Conservation (phyloP, 53 echinoderm and acorn worm genomes). For the Henricia sp. region DNA sequence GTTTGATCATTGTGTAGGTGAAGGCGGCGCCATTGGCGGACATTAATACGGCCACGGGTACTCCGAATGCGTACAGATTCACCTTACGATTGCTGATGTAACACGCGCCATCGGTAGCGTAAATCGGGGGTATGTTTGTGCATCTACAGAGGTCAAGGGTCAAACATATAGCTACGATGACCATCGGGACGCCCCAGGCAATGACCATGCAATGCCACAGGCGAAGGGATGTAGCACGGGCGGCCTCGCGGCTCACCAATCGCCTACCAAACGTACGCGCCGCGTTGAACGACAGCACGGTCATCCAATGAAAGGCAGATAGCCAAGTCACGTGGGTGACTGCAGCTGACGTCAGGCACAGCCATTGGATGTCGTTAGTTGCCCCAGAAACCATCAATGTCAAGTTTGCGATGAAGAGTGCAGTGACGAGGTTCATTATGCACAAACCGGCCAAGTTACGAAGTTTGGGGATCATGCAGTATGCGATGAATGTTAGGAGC, state of each 20-base stretch:
- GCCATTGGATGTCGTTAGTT: not conserved
- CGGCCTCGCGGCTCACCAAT: not conserved
- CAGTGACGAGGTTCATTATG: slow-evolving; percentile 54
- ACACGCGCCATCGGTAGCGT: not conserved
- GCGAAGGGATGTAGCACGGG: not conserved
- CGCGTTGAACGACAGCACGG: slow-evolving; percentile 20
- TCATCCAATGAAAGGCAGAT: slow-evolving; percentile 42
- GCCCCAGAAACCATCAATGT: slow-evolving; percentile 12
- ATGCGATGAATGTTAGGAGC: slow-evolving; percentile 31
- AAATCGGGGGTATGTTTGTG: not conserved
- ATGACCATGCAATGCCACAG: slow-evolving; percentile 15
- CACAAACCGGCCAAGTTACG: slow-evolving; percentile 27
- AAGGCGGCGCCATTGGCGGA: not conserved
- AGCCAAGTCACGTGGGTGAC: slow-evolving; percentile 34
- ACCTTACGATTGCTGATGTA: not conserved
- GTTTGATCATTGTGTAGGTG: slow-evolving; percentile 6
- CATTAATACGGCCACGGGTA: slow-evolving; percentile 16
- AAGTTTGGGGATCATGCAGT: slow-evolving; percentile 5
- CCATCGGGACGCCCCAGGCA: slow-evolving; percentile 22
- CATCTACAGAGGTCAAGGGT: slow-evolving; percentile 10
- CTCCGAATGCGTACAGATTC: slow-evolving; percentile 13
- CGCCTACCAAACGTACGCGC: slow-evolving; percentile 11
- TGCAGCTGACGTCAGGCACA: slow-evolving; percentile 16
- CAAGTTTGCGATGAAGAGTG: slow-evolving; percentile 25
- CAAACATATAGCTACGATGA: slow-evolving; percentile 20